These are phyloP conservation scores for Himalopsyche tibetana DNA, from an alignment of 2,888 invertebrate species.

Conservation along the genomic window DNA sequence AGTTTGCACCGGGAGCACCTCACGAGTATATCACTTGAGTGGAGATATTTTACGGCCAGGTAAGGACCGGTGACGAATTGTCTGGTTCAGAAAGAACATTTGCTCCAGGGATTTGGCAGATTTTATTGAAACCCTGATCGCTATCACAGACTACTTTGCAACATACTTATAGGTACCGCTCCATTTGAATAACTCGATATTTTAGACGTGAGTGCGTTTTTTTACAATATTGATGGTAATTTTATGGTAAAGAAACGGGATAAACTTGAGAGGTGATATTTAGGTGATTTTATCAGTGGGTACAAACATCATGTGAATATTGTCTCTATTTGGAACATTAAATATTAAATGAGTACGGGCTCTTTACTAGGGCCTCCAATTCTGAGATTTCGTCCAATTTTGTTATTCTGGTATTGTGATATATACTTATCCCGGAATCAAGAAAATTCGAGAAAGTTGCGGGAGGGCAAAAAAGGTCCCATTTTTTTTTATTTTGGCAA, in stretches of 20 bases:
- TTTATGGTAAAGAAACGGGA: not conserved
- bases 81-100: slow-evolving; percentile 53
- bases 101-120: slow-evolving; percentile 56
- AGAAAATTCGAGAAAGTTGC: no score
- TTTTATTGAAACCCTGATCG: slow-evolving; percentile 60
- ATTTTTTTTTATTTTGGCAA: no score
- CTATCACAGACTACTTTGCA: slow-evolving; percentile 47
- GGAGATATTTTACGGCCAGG: slow-evolving; percentile 44
- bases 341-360: no score
- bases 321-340: no score
- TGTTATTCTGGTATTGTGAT: no score
- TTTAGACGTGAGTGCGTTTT: slow-evolving; percentile 38
- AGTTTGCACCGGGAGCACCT: slow-evolving; percentile 16
- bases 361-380: no score
- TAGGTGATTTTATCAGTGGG: not conserved
- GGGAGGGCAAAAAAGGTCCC: no score
- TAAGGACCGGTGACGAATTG: slow-evolving; percentile 52
- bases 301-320: no score
- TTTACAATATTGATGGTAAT: slow-evolving; percentile 15
- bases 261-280: not conserved
- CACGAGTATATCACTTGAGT: slow-evolving; percentile 32
- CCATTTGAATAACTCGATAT: slow-evolving; percentile 47
- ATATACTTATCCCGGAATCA: no score
- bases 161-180: not conserved
- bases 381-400: no score